A percentile compares a stretch with the other conserved stretches of the same genome.
phyloP scores from a whole-genome alignment of 1,140 invertebrate genomes.

The Neelides sp. region DNA sequence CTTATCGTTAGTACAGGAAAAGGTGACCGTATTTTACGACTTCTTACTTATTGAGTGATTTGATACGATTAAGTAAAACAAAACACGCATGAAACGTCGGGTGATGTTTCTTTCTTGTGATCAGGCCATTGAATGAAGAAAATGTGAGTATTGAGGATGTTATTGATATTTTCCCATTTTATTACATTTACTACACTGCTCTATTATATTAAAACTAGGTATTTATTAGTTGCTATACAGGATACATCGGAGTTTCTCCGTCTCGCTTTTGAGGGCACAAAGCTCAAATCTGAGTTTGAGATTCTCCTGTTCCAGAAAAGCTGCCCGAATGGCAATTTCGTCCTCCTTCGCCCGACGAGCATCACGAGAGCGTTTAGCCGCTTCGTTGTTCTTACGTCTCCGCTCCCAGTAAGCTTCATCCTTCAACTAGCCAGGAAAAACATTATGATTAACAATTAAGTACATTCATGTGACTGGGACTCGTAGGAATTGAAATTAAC shows the following conservation, averaged over 20 bases:
- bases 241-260: conserved; percentile 43
- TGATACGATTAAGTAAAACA: no score
- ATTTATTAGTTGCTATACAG: conserved; percentile 35
- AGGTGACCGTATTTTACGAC: no score
- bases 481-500: not conserved
- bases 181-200: not conserved
- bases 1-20: no score
- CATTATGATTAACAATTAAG: not conserved
- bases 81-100: not conserved
- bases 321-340: conserved; percentile 74
- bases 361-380: conserved; percentile 86
- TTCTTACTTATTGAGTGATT: not conserved
- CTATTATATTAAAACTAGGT: not conserved
- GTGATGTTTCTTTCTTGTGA: not conserved
- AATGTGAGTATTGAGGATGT: not conserved
- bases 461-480: not conserved
- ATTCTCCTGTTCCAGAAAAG: conserved; percentile 72
- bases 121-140: not conserved
- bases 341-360: conserved; percentile 79
- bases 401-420: conserved; percentile 77
- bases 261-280: conserved; percentile 47
- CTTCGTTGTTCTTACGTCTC: conserved; percentile 83
- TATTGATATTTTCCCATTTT: not conserved
- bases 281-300: conserved; percentile 50
- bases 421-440: conserved; percentile 37